Evolutionary conservation across 2,113 vertebrate species (phyloP).

Genomic region (Eclectus roratus): DNA sequence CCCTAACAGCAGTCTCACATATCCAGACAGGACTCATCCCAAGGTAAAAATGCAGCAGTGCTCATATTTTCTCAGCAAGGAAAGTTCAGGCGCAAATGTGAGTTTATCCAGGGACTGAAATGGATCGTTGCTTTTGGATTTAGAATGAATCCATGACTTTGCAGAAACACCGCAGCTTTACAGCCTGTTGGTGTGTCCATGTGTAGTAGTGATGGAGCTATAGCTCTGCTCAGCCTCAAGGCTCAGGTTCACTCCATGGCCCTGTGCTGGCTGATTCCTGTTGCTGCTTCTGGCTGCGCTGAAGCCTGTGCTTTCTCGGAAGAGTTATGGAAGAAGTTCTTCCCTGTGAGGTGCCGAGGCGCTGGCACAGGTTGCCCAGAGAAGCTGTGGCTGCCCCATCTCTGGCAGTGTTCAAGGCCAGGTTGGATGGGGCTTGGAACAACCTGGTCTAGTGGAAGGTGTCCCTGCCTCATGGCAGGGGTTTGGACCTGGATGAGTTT

Average conservation of each 20-base stretch:
- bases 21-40: neutral
- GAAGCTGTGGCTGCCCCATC: neutral
- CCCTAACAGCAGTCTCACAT: neutral
- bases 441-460: neutral
- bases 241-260: accelerated
- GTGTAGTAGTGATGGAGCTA: neutral
- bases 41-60: neutral
- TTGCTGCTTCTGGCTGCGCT: neutral
- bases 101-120: neutral
- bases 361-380: neutral
- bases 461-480: neutral
- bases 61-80: neutral
- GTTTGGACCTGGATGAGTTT: neutral
- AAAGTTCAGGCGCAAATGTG: neutral
- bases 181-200: neutral
- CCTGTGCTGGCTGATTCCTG: neutral
- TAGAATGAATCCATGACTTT: neutral
- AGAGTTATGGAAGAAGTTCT: neutral
- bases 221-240: neutral
- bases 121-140: neutral
- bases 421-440: neutral
- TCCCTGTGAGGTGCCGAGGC: neutral
- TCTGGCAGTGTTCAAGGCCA: neutral
- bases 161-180: neutral
- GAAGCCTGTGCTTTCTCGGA: neutral